These are phyloP conservation scores for Ceryle rudis DNA, from an alignment of 2,797 vertebrate genomes.

Conservation along the genomic window DNA sequence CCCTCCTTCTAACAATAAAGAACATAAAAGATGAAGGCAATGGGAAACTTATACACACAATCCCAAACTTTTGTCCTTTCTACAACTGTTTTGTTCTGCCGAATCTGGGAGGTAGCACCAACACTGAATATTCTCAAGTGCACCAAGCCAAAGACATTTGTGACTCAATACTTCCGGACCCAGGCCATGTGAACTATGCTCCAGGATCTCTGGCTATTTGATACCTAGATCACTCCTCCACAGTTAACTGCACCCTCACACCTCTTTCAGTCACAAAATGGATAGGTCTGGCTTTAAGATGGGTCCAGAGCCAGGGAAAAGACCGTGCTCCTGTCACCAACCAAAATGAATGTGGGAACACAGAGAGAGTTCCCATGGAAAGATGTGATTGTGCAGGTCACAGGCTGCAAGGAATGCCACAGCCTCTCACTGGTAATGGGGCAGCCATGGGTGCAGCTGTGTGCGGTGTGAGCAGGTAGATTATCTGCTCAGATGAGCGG, in stretches of 20 bases:
- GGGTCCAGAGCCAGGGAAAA: neutral
- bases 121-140: neutral
- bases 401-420: too few relatives aligned
- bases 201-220: neutral
- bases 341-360: too few relatives aligned
- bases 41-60: neutral
- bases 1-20: neutral
- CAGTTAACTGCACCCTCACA: neutral
- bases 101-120: neutral
- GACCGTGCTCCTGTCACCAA: too few relatives aligned
- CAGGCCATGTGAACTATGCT: neutral
- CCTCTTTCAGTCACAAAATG: neutral
- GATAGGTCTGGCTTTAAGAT: neutral
- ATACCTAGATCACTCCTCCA: neutral
- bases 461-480: too few relatives aligned
- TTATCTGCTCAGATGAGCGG: too few relatives aligned
- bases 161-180: neutral
- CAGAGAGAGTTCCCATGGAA: too few relatives aligned
- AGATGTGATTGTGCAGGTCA: too few relatives aligned
- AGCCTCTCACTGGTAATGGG: too few relatives aligned
- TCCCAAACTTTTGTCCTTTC: neutral
- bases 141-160: neutral
- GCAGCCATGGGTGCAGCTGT: too few relatives aligned
- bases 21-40: neutral
- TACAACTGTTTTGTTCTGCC: neutral